phyloP scores from a whole-genome alignment of 30 jellyfish, hydroid and myxozoan species.

The Aurelia sp. region DNA sequence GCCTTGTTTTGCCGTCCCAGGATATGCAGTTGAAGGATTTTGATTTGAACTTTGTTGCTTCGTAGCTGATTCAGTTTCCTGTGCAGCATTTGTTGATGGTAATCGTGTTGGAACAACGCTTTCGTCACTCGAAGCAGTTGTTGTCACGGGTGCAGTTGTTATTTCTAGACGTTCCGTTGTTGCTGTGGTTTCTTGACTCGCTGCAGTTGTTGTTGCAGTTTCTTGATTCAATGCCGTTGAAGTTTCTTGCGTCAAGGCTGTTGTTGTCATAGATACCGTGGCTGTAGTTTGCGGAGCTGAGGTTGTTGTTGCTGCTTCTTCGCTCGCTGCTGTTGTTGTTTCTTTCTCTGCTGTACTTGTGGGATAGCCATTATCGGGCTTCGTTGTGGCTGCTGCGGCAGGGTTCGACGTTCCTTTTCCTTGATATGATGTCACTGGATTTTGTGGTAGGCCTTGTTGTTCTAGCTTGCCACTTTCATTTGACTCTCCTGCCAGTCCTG shows the following conservation, averaged over 20 bases:
- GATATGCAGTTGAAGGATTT: not conserved
- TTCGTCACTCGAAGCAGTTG: conserved; percentile 6
- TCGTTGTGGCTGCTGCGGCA: conserved; percentile 4
- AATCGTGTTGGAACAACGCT: conserved; percentile 4
- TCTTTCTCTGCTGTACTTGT: conserved; percentile 3
- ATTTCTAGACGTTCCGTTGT: not conserved
- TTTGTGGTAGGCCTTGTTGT: conserved; percentile 14
- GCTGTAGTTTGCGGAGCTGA: not conserved
- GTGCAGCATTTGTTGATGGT: too few relatives aligned
- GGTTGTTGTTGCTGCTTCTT: conserved; percentile 8
- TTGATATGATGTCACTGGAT: not conserved
- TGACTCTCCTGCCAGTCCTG: not conserved
- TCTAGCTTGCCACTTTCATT: not conserved
- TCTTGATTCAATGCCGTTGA: conserved; percentile 6
- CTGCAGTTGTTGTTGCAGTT: conserved; percentile 10
- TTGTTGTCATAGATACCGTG: conserved; percentile 14
- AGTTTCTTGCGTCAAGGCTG: conserved; percentile 1
- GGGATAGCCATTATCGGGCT: not conserved
- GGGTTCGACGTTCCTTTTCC: conserved; percentile 11
- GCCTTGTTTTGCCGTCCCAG: not conserved
- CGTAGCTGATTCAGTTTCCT: not conserved
- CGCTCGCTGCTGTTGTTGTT: conserved; percentile 11
- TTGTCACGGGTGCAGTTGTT: not conserved
- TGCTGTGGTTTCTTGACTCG: not conserved
- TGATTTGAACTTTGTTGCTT: not conserved